phyloP scores from a whole-genome alignment of 2,888 invertebrate genomes.

The Labia minor region DNA sequence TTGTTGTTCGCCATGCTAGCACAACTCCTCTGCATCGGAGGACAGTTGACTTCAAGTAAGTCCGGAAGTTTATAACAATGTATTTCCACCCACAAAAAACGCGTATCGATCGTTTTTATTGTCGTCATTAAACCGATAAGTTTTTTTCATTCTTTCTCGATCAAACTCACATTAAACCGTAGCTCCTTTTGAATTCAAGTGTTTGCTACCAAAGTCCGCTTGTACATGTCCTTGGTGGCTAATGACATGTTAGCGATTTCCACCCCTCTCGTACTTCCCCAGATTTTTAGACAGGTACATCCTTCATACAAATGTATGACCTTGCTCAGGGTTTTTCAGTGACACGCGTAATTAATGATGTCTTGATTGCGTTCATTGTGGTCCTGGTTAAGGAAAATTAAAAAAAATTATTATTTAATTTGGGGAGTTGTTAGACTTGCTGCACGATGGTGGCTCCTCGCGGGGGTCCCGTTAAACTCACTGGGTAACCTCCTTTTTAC shows the following conservation, averaged over 20 bases:
- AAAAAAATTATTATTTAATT: not conserved
- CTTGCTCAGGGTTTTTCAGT: constrained; percentile 19
- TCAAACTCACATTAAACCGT: not conserved
- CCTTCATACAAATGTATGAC: not conserved
- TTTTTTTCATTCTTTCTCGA: not conserved
- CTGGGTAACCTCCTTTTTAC: not conserved
- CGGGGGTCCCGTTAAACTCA: constrained; percentile 5
- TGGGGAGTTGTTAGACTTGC: not conserved
- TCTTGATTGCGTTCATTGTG: constrained; percentile 25
- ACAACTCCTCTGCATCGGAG: not conserved
- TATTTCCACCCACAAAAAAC: not conserved
- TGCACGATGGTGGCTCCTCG: not conserved
- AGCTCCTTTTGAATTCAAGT: constrained; percentile 5
- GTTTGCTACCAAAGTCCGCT: constrained; percentile 7
- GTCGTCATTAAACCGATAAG: not conserved
- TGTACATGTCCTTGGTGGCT: not conserved
- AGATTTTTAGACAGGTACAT: constrained; percentile 13
- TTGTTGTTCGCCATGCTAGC: not conserved
- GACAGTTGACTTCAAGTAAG: not conserved
- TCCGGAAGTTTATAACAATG: not conserved
- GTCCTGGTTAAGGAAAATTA: not conserved
- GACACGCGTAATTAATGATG: constrained; percentile 27
- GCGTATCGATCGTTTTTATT: not conserved
- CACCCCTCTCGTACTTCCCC: not conserved
- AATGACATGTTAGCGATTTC: not conserved